Evolutionary conservation across 2,113 vertebrate genomes (phyloP).

Genomic region (Corydoras maculifer): DNA sequence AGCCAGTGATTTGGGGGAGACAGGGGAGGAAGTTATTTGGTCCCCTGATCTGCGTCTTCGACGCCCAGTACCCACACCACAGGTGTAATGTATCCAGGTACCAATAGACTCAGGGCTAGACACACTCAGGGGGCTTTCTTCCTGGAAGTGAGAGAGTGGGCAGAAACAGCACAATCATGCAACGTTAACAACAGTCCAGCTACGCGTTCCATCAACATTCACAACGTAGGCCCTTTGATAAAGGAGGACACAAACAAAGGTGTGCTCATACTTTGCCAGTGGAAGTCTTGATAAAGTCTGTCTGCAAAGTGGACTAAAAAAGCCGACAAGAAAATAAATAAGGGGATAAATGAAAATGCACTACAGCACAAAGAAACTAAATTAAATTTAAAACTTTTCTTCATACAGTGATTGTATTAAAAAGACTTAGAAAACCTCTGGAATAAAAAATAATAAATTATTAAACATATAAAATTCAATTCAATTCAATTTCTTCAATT

Average conservation of each 20-base stretch:
- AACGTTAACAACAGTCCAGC: constrained; percentile 80
- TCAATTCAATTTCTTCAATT: no score
- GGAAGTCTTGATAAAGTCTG: constrained; percentile 47
- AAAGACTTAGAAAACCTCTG: no score
- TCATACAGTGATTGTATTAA: no score
- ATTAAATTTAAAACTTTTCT: no score
- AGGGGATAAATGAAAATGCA: constrained; percentile 15
- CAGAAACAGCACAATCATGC: constrained; percentile 79
- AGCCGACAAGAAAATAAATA: constrained; percentile 20
- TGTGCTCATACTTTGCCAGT: constrained; percentile 47
- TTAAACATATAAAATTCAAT: no score
- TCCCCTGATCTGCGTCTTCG: constrained; percentile 96
- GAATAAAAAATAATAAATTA: no score
- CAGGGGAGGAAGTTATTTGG: constrained; percentile 95
- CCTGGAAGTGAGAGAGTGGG: constrained; percentile 88
- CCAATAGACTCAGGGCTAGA: constrained; percentile 94
- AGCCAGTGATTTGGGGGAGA: constrained; percentile 96
- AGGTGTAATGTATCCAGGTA: constrained; percentile 93
- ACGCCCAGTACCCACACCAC: constrained; percentile 92
- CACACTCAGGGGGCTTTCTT: constrained; percentile 94
- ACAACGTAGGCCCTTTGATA: constrained; percentile 28
- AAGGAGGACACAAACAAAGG: constrained; percentile 6
- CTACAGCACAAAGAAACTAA: no score
- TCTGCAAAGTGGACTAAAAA: constrained; percentile 53
- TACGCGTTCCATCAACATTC: constrained; percentile 60